These are phyloP conservation scores for Myotis daubentonii DNA, from an alignment of 2,797 vertebrate genomes.

Conservation along the genomic window DNA sequence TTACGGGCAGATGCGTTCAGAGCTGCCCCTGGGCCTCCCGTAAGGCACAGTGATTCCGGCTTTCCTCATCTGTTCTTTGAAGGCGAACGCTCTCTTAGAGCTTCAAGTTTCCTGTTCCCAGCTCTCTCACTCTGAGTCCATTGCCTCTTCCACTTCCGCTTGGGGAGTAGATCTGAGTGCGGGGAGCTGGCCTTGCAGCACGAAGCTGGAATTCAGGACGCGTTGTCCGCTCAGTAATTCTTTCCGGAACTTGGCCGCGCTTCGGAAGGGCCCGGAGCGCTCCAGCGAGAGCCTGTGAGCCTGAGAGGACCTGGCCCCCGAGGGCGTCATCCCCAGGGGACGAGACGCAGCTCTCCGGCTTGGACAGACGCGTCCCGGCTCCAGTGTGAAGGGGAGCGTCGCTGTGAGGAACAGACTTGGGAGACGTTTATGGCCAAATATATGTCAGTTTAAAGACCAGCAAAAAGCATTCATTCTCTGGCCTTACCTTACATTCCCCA, in stretches of 20 bases:
- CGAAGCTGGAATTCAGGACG: background rate
- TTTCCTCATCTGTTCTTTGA: background rate
- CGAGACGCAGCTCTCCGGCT: background rate
- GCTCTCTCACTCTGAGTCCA: background rate
- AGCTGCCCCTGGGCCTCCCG: background rate
- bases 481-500: slow-evolving; percentile 20
- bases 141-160: background rate
- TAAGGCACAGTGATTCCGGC: background rate
- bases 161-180: background rate
- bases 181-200: background rate
- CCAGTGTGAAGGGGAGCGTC: background rate
- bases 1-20: background rate
- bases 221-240: background rate
- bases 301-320: background rate
- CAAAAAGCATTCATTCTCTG: slow-evolving; percentile 38
- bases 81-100: background rate
- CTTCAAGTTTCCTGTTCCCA: background rate
- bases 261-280: background rate
- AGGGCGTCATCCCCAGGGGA: background rate
- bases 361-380: background rate
- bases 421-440: slow-evolving; percentile 51
- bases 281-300: no score
- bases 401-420: slow-evolving; percentile 43
- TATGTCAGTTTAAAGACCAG: slow-evolving; percentile 3
- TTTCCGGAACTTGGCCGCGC: background rate